Base-by-base conservation (phyloP, 2,797 vertebrate species). In the Micropoecilia bifurca region DNA sequence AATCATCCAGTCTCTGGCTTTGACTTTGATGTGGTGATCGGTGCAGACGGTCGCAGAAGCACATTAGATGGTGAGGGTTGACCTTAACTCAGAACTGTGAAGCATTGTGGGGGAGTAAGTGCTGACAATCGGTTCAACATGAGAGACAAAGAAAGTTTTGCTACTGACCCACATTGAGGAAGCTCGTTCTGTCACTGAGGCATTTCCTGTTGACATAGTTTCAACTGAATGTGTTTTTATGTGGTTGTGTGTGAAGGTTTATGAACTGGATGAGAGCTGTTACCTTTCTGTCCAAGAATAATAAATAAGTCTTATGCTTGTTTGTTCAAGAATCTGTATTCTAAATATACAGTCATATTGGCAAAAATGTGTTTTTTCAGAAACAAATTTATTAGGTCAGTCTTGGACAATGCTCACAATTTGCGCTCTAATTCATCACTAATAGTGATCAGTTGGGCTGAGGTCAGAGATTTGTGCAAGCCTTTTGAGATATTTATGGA, bases 31-130 rank as follows among this genome's bases (percentile, higher is more conserved):
- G 97, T 98, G 43, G 93, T 99, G 86, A 96, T 99, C 48, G 99
- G 98, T 28, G 98, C 99, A 0, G 98, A 99, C 8, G 99, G 99
- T 75, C 97, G 98, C 75, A 97, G 96, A 86, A 98, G 95, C 93
- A 99, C 97, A 0, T 94, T 99, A 79, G 96, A 98, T 83, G 99
- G 99, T 99, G 85, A 96, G 92, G 63, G 22, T 22, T 8, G 6
- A 46, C 39, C 2, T 18, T 13, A 30, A 18, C 0, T 71, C 30
- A 14, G 4, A 20, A 16, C 18, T 0, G 68, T 46, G 9, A 12
- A 39, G 36, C 45, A 25, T 45, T 74, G 3, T 45, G 57, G 30
- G 41, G 16, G 14, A 47, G 1, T 69, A n/a, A 61, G 59, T 14
- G 47, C 1, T 48, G 20, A 22, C 1, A 16, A 13, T 43, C 25